Evolutionary conservation across 1,140 invertebrate species (phyloP).

Genomic region (Scaptomyza pallida): DNA sequence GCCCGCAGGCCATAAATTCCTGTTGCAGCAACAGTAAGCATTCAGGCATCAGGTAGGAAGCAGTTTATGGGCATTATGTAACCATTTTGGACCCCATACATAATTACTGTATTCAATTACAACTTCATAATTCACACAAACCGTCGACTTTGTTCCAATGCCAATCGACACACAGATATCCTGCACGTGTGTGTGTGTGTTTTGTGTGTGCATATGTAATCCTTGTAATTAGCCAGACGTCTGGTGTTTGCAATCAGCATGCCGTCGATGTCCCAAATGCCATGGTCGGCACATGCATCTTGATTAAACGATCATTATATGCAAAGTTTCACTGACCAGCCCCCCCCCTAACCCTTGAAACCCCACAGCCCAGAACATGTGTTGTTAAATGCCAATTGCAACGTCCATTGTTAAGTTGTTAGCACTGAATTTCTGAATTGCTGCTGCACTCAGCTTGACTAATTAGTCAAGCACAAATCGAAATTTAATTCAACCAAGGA

Average conservation of each 20-base stretch:
- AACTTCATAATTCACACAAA: slow-evolving; percentile 61
- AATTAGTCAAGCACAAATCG: too few relatives aligned
- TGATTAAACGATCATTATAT: slow-evolving; percentile 51
- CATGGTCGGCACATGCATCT: slow-evolving; percentile 46
- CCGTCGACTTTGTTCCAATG: not conserved
- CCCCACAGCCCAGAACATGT: too few relatives aligned
- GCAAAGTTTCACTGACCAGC: not conserved
- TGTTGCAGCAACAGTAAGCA: not conserved
- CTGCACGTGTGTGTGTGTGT: slow-evolving; percentile 19
- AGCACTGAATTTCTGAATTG: not conserved
- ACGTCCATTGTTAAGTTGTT: slow-evolving; percentile 5
- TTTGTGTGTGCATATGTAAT: slow-evolving; percentile 38
- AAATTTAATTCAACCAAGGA: too few relatives aligned
- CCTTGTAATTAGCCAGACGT: slow-evolving; percentile 51
- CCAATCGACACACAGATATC: slow-evolving; percentile 12
- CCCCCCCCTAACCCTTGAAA: too few relatives aligned
- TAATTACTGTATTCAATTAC: slow-evolving; percentile 75
- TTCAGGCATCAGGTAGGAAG: slow-evolving; percentile 2
- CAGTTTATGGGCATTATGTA: slow-evolving; percentile 8
- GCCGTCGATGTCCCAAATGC: slow-evolving; percentile 16
- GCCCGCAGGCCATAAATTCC: slow-evolving; percentile 38
- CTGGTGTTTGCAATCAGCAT: slow-evolving; percentile 11
- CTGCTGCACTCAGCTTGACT: not conserved
- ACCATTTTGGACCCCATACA: slow-evolving; percentile 43
- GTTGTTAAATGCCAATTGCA: slow-evolving; percentile 11